A percentile compares a stretch with the other conserved stretches of the same genome.
Conservation (phyloP, 2,888 invertebrate species). For the Byasa hedistus region DNA sequence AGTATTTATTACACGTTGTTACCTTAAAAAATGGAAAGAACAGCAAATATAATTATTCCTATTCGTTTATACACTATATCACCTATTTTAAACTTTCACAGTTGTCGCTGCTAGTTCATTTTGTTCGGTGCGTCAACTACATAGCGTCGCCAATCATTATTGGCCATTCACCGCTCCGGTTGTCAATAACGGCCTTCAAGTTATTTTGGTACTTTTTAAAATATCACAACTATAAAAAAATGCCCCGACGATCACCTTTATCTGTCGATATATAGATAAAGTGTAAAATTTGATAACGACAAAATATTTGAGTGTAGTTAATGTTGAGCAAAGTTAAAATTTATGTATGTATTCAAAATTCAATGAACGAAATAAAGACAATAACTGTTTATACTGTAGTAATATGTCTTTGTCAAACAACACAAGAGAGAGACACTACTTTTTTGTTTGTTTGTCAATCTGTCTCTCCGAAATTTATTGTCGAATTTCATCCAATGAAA, state of each 20-base stretch:
- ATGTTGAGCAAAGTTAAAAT: too few species aligned
- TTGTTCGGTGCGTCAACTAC: slow-evolving; percentile 9
- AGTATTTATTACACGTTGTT: neutral
- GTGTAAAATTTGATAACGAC: neutral
- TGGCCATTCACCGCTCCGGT: slow-evolving; percentile 14
- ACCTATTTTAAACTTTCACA: slow-evolving; percentile 26
- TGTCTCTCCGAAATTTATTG: neutral
- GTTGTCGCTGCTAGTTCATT: slow-evolving; percentile 14
- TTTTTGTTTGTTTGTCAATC: neutral
- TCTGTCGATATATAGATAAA: neutral
- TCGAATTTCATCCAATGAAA: neutral
- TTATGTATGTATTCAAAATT: too few species aligned
- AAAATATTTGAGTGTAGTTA: too few species aligned
- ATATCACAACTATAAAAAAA: neutral
- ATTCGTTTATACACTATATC: slow-evolving; percentile 1
- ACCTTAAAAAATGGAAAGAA: neutral
- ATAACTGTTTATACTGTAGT: neutral
- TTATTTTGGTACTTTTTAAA: slow-evolving; percentile 1
- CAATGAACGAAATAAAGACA: neutral
- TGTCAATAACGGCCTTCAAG: slow-evolving; percentile 12
- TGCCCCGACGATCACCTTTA: neutral
- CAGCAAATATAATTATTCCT: slow-evolving; percentile 5
- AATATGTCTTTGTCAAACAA: neutral
- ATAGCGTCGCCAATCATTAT: slow-evolving; percentile 14
- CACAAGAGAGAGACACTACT: neutral